Evolutionary conservation across 2,113 vertebrate genomes (phyloP), one percentile per base, ranked within the genome.

Genomic region (Chloropsis cyanopogon): DNA sequence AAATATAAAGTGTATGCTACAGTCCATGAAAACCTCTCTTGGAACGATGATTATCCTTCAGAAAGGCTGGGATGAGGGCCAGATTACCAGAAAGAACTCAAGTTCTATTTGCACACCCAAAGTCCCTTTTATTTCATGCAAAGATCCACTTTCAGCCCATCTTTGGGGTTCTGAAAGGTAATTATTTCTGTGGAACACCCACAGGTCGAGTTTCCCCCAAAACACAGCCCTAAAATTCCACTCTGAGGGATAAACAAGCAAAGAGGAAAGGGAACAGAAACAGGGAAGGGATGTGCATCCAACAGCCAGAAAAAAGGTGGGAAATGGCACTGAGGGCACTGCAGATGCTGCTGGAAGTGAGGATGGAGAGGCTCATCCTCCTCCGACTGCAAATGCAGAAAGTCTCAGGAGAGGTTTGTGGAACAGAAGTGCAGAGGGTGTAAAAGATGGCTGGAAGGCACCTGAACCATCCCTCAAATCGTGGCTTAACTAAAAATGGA

Each of bases 21-120:
- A 85, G 93, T 18, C 75, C 88, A 82, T 63, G 92, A 50, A 96
- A 97, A 90, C 84, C 87, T 87, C 90, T 76, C 88, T 72, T 72
- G 50, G 57, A 91, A 90, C 0, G 14, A 91, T 72, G 54, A 95
- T 77, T 85, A 90, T 91, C 91, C 92, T 82, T 85, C 84, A 72
- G 54, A 93, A 80, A 79, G 41, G 4, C 90, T 94, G 92, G 82
- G 93, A 85, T 57, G 90, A 91, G 57, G 89, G 89, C 92, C 89
- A 94, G 81, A 69, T 68, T 37, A 37, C 81, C 92, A 87, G 56
- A 29, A 70, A 1, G 1, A 89, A 89, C 49, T 89, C 78, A 37
- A 79, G 16, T 79, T 89, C 25, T 87, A 8, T 88, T 82, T 69
- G 57, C 37, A 46, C 61, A 79, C 53, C 78, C 83, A 2, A 64